phyloP scores from a whole-genome alignment of 2,888 invertebrate species.

The Coenonympha arcania region DNA sequence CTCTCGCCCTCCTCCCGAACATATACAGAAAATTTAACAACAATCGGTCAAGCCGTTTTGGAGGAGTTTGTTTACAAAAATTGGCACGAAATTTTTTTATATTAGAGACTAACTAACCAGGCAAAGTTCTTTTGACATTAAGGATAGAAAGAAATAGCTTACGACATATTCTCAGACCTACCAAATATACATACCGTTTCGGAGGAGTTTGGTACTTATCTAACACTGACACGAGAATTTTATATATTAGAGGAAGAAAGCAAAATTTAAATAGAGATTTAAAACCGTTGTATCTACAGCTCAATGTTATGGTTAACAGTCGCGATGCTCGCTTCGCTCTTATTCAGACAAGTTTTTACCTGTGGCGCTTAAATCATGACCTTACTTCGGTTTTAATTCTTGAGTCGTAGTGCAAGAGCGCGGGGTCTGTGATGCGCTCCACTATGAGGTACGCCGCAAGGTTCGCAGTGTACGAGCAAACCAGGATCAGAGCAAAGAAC shows the following conservation, averaged over 20 bases:
- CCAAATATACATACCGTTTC: no score
- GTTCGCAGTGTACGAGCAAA: slow-evolving; percentile 99
- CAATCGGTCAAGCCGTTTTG: no score
- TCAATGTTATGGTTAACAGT: slow-evolving; percentile 9
- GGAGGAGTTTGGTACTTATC: not conserved
- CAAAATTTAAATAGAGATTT: not conserved
- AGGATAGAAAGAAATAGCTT: not conserved
- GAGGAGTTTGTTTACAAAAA: no score
- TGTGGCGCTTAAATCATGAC: slow-evolving; percentile 37
- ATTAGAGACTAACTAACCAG: no score
- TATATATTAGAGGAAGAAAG: no score
- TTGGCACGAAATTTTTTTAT: no score
- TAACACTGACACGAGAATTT: no score
- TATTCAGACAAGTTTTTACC: slow-evolving; percentile 44
- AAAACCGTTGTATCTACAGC: not conserved
- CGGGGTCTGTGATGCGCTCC: slow-evolving; percentile 93
- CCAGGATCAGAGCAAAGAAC: slow-evolving; percentile 98
- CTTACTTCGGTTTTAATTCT: slow-evolving; percentile 92
- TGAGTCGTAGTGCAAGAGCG: slow-evolving; percentile 87
- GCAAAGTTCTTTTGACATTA: no score
- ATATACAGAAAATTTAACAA: no score
- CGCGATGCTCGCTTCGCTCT: slow-evolving; percentile 32
- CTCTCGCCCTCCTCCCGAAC: no score
- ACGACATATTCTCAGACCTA: not conserved
- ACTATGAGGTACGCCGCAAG: slow-evolving; percentile 97